A percentile compares a stretch with the other conserved stretches of the same genome.
These are phyloP conservation scores for Urocolius indicus DNA, from an alignment of 2,113 vertebrate genomes.

Conservation along the genomic window DNA sequence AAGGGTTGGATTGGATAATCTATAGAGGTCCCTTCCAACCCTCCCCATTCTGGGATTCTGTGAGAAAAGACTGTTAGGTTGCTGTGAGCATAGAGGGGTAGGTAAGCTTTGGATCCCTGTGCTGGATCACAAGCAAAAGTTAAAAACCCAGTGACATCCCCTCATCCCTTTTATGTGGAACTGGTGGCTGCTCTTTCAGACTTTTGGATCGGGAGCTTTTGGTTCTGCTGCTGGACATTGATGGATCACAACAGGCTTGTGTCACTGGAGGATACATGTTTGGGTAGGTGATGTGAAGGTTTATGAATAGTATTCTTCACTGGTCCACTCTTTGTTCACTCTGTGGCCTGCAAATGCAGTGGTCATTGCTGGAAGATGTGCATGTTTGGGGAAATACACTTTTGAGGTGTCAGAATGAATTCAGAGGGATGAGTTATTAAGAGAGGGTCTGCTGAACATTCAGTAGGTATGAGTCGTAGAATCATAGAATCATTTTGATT, in stretches of 20 bases:
- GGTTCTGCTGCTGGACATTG: not conserved
- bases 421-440: not conserved
- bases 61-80: not conserved
- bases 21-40: not conserved
- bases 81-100: not conserved
- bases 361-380: not conserved
- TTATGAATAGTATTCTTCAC: not conserved
- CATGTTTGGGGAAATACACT: not conserved
- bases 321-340: not conserved
- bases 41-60: not conserved
- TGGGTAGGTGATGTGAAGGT: not conserved
- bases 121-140: not conserved
- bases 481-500: too few species aligned
- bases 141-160: not conserved
- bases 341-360: not conserved
- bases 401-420: not conserved
- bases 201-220: not conserved
- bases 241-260: not conserved
- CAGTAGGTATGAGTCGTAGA: accelerated
- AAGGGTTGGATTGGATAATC: not conserved
- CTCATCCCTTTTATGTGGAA: accelerated
- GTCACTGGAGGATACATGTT: accelerated
- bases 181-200: not conserved
- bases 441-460: not conserved
- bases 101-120: not conserved